Conservation (phyloP, 2,797 vertebrate genomes). For the Picus viridis region DNA sequence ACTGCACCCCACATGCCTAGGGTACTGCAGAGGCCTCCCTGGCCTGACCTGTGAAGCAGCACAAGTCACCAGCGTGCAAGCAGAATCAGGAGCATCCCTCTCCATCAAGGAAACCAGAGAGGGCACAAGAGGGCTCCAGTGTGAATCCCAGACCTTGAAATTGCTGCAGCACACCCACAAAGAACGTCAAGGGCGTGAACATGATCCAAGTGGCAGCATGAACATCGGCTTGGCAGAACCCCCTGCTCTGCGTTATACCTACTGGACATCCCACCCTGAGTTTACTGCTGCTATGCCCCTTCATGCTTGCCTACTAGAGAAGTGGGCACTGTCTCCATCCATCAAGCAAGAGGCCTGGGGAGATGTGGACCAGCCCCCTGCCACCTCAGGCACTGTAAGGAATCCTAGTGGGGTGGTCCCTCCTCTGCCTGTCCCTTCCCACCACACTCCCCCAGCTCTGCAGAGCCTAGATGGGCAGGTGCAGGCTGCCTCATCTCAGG, state of each 20-base stretch:
- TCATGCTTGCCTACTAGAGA: neutral
- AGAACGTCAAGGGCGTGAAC: neutral
- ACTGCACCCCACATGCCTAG: neutral
- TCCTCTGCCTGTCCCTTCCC: neutral
- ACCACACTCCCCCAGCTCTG: neutral
- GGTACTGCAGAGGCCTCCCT: neutral
- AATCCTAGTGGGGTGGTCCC: neutral
- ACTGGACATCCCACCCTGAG: neutral
- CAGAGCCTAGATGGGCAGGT: fast-evolving
- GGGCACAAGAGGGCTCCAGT: neutral
- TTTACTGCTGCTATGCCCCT: neutral
- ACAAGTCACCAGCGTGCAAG: fast-evolving
- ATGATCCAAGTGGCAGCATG: fast-evolving
- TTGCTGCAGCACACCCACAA: neutral
- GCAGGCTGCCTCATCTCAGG: neutral
- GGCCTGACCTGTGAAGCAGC: fast-evolving
- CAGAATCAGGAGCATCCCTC: neutral
- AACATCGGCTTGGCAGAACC: neutral
- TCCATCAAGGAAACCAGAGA: neutral
- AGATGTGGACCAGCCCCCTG: neutral
- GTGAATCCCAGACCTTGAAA: fast-evolving
- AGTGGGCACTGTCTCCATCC: neutral
- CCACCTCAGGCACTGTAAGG: neutral
- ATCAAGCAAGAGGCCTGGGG: neutral
- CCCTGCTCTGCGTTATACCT: fast-evolving